Base-by-base conservation (phyloP, 2,113 vertebrate species). In the Spea bombifrons region DNA sequence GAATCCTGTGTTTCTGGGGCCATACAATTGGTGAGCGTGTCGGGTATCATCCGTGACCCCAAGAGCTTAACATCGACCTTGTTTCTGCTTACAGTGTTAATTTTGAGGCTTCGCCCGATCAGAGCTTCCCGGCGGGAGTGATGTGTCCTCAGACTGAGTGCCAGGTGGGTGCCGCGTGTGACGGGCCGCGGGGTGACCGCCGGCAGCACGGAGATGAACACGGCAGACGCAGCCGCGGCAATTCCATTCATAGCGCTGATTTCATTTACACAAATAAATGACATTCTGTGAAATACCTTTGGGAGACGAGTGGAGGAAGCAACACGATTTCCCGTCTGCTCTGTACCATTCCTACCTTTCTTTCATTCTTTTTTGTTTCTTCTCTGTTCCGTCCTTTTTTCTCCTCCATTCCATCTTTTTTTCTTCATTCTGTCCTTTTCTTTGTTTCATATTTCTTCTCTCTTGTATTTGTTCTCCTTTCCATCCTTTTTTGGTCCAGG, bases 61-160 rank as follows among this genome's bases (percentile, higher is more conserved):
- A 30, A 30, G 30, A 30, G 30, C 30, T 30, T 30, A 30, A 30
- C 30, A 30, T 30, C 30, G 30, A 30, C 30, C 30, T 30, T 30
- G 30, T 30, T 30, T 30, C 30, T 30, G 30, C 30, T 2, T 30
- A 30, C 61, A 93, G 92, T 0, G 13, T 85, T 81, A 85, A 78
- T 45, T 53, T 81, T 78, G 83, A 87, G 75, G 85, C 86, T 47
- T 74, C 82, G n/a, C 68, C 86, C 0, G 49, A 85, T 5, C 66
- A 84, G 79, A 82, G 87, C 16, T 5, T 85, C 52, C 80, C 50
- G n/a, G 81, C 82, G 59, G 75, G 52, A 43, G 85, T 92, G 0
- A 74, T 91, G 13, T 86, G 87, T 61, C 88, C 92, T 2, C 71
- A 86, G 3, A 88, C 78, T 8, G 86, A 90, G 82, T 75, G 81